Evolutionary conservation across 2,888 invertebrate genomes (phyloP), one percentile per base, ranked within the genome.

Genomic region (Rosalia funebris): DNA sequence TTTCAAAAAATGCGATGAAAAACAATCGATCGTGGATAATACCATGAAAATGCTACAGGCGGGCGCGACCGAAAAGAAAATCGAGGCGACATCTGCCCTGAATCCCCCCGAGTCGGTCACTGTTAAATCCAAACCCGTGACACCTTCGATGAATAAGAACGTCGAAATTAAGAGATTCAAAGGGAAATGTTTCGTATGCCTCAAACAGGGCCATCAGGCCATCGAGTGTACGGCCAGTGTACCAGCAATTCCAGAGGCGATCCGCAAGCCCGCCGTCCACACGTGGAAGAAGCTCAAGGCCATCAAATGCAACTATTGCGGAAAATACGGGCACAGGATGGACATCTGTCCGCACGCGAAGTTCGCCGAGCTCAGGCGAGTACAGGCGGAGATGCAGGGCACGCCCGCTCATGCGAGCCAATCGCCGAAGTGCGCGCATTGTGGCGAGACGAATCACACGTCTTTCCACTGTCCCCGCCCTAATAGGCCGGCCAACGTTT

Each of bases 1-100:
- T 12, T 39, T 50, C n/a, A 37, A 50, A 15, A 20, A 36, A 10
- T 41, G 39, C 25, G 39, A 50, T n/a, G 50, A 50, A 12, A 50
- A 50, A 9, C 15, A 20, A 31, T 11, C 37, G 14, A 14, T 3
- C 15, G 25, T 16, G 1, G 15, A 10, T 4, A 14, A 36, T 4
- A 16, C 48, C 7, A 17, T 14, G 10, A 14, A 34, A n/a, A 10
- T n/a, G 9, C 12, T 12, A 9, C 3, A 44, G 11, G 20, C 11
- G 2, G 9, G 2, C 1, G 1, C 14, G 7, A 14, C 31, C 31
- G 16, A 48, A 19, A 48, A 10, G 11, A 1, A 16, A n/a, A n/a
- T n/a, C 7, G 20, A 9, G 25, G 25, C 3, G 25, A 25, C 25
- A 25, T 3, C 25, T 25, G 4, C 25, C 4, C 3, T 5, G 9